Evolutionary conservation across 2,113 vertebrate species (phyloP).

Genomic region (Promerops cafer): DNA sequence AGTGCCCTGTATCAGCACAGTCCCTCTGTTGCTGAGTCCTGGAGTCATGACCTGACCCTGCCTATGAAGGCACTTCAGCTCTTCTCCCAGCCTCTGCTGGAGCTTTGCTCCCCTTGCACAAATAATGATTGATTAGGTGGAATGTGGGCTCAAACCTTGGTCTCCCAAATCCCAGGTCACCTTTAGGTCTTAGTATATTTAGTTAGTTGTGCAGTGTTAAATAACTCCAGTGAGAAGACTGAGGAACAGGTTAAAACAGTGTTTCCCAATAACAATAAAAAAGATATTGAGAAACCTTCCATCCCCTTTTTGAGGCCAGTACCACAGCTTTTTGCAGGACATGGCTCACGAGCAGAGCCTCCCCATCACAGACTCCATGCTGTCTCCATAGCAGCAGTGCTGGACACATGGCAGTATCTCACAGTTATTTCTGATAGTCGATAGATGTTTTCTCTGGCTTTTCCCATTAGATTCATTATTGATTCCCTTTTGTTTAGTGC

Average conservation of each 20-base stretch:
- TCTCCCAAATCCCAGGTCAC: neutral
- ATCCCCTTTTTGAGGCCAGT: neutral
- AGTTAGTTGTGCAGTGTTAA: neutral
- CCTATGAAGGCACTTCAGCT: neutral
- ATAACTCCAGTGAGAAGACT: neutral
- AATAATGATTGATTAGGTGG: neutral
- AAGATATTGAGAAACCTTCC: neutral
- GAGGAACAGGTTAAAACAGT: neutral
- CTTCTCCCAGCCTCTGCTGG: neutral
- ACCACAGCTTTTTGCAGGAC: neutral
- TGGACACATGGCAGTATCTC: neutral
- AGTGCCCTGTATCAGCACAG: neutral
- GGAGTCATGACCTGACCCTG: neutral
- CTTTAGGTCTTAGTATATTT: neutral
- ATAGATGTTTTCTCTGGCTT: neutral
- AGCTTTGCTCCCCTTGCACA: neutral
- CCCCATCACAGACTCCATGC: neutral
- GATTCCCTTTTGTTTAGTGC: conserved; percentile 58
- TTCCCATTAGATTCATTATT: conserved; percentile 20
- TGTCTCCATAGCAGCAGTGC: neutral
- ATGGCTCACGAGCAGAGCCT: neutral
- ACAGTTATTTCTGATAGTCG: neutral
- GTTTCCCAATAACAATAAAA: neutral
- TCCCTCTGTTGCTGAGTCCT: neutral
- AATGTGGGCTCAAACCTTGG: neutral